Percentiles rank a stretch among this genome's conserved stretches.
These are phyloP conservation scores for Chunga burmeisteri DNA, from an alignment of 2,113 vertebrate species.

Conservation along the genomic window DNA sequence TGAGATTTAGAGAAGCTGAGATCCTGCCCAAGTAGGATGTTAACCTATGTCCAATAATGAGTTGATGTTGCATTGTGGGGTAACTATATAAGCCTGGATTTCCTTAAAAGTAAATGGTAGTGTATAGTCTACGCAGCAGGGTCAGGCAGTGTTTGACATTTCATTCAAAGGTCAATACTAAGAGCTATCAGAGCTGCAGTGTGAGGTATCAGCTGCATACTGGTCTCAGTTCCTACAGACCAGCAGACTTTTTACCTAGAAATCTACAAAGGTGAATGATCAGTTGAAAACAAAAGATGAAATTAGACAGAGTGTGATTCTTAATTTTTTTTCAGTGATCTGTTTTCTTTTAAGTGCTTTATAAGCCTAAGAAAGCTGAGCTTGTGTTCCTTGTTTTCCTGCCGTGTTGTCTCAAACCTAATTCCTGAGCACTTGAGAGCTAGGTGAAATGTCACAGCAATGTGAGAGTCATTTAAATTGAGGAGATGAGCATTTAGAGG, in stretches of 20 bases:
- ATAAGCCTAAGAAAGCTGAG: neutral
- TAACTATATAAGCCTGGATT: neutral
- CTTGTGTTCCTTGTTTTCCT: neutral
- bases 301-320: neutral
- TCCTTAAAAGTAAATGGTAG: neutral
- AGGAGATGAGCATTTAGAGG: neutral
- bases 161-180: neutral
- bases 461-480: neutral
- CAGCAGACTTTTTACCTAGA: neutral
- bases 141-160: neutral
- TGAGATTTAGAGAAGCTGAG: neutral
- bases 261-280: neutral
- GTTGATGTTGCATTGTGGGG: neutral
- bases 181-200: neutral
- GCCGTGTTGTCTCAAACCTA: neutral
- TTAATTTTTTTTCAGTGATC: neutral
- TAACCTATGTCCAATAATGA: neutral
- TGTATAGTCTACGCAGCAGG: neutral
- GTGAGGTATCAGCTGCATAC: neutral
- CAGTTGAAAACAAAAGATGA: neutral
- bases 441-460: neutral
- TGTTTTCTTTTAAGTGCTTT: neutral
- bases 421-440: neutral
- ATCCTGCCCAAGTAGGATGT: neutral
- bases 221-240: neutral